Evolutionary conservation across 2,888 invertebrate species (phyloP).

Genomic region (Oscheius sp.): DNA sequence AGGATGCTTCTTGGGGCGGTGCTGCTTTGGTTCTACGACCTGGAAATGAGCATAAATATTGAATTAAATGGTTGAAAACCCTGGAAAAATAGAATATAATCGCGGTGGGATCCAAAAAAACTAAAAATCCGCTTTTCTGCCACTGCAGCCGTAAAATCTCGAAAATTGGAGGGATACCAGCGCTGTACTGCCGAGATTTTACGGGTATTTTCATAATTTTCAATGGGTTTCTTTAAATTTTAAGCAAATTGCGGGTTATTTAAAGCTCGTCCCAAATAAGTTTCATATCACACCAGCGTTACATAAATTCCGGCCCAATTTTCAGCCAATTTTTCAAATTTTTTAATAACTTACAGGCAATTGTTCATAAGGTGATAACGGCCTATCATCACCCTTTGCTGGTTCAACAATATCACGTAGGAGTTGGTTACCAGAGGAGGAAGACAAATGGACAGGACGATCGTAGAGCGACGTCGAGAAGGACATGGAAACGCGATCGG

Average conservation of each 20-base stretch:
- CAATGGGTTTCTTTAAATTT: background rate
- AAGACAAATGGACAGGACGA: background rate
- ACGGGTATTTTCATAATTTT: background rate
- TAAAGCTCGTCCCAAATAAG: no score
- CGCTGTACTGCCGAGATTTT: no score
- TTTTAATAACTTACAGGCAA: slow-evolving; percentile 49
- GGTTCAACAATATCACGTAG: background rate
- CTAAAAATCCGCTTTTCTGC: no score
- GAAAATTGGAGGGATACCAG: no score
- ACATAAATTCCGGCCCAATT: background rate
- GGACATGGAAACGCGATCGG: background rate
- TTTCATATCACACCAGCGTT: slow-evolving; percentile 7
- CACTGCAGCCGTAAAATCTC: no score
- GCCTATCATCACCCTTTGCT: slow-evolving; percentile 15
- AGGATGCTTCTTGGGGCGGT: slow-evolving; percentile 60
- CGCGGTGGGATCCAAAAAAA: no score
- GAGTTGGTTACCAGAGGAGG: background rate
- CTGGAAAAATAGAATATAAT: background rate
- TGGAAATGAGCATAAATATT: background rate
- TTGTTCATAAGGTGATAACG: slow-evolving; percentile 65
- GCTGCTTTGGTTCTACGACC: background rate
- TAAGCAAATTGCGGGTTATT: no score
- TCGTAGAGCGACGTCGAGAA: slow-evolving; percentile 22
- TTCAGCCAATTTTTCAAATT: no score
- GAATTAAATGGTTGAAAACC: background rate